Evolutionary conservation across 2,797 vertebrate genomes (phyloP).

Genomic region (Leptoclinus maculatus): DNA sequence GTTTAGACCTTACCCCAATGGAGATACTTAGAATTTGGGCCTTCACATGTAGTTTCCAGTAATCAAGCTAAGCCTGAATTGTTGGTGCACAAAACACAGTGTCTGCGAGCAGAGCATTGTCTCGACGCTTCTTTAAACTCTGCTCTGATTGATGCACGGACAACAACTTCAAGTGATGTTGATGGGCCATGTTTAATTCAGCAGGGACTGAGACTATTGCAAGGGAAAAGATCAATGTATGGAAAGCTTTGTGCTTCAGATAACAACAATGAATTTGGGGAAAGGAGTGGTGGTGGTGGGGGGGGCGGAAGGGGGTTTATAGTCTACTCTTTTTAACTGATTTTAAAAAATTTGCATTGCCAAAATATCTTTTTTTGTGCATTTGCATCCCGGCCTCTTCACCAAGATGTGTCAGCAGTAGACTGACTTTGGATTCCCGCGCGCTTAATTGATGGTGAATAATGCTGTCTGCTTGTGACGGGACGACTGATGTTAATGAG

Average conservation of each 20-base stretch:
- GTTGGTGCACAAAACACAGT: neutral
- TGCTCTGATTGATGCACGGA: slow-evolving; percentile 43
- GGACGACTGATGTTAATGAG: slow-evolving; percentile 75
- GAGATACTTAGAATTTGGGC: neutral
- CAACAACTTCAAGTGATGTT: slow-evolving; percentile 50
- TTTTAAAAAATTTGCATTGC: slow-evolving; percentile 65
- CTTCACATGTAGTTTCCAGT: neutral
- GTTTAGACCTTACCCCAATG: neutral
- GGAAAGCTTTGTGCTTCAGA: slow-evolving; percentile 57
- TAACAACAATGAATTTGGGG: slow-evolving; percentile 42
- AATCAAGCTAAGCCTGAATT: neutral
- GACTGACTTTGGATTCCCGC: slow-evolving; percentile 39
- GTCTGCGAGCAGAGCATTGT: neutral
- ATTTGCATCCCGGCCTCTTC: slow-evolving; percentile 54
- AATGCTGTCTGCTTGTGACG: slow-evolving; percentile 68
- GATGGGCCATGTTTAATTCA: slow-evolving; percentile 72
- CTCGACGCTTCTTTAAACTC: neutral
- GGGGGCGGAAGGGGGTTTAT: neutral
- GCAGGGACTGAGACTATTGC: slow-evolving; percentile 44
- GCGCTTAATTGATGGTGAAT: slow-evolving; percentile 76
- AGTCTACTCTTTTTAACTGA: slow-evolving; percentile 32
- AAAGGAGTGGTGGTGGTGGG: neutral
- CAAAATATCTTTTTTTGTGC: slow-evolving; percentile 33
- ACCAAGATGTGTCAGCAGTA: slow-evolving; percentile 63
- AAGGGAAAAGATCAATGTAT: slow-evolving; percentile 65